Conservation (phyloP, 2,888 invertebrate species). For the Protonemura montana region DNA sequence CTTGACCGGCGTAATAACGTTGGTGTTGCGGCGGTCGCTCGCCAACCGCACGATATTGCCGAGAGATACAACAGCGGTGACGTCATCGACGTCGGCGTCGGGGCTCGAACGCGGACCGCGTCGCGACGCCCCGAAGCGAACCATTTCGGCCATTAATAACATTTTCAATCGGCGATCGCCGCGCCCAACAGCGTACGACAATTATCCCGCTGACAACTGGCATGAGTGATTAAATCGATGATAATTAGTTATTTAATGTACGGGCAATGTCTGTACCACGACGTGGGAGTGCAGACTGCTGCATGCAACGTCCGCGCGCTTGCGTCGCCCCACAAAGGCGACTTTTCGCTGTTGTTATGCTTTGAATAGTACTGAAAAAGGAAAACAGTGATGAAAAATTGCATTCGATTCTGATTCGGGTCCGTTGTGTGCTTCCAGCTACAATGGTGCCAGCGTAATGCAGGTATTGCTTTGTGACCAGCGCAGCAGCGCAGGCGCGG, state of each 20-base stretch:
- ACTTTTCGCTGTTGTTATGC: neutral
- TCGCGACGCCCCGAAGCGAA: neutral
- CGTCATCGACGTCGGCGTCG: neutral
- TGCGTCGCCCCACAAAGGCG: too few relatives aligned
- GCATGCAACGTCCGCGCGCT: neutral
- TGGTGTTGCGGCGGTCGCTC: conserved; percentile 1
- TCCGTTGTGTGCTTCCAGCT: neutral
- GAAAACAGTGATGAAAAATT: neutral
- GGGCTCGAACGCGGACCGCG: neutral
- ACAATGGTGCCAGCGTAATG: neutral
- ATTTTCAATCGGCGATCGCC: neutral
- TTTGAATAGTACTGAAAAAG: neutral
- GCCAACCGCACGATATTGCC: neutral
- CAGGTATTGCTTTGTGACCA: neutral
- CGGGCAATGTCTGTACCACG: neutral
- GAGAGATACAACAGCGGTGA: neutral
- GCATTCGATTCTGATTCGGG: neutral
- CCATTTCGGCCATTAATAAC: neutral
- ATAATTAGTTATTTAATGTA: neutral
- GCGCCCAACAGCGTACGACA: neutral
- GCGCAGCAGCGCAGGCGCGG: too few relatives aligned
- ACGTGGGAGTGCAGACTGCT: neutral
- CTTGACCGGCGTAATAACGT: conserved; percentile 30
- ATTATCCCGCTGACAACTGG: neutral
- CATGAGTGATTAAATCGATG: neutral